Conservation (phyloP, 2,888 invertebrate species). For the Brachypalpus laphriformis region DNA sequence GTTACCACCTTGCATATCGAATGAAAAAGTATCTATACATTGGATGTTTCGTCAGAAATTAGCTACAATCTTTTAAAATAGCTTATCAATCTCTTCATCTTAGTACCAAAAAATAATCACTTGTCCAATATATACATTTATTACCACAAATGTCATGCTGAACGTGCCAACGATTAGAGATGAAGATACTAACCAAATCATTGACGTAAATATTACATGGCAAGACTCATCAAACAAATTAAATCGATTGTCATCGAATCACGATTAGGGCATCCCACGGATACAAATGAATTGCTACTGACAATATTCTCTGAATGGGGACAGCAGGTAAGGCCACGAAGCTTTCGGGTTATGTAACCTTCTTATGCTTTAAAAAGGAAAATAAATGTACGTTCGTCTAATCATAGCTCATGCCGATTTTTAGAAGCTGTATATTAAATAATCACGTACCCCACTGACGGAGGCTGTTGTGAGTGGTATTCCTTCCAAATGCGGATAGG, state of each 20-base stretch:
- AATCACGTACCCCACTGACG: too few species aligned
- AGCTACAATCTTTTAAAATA: too few species aligned
- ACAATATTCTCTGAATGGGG: not conserved
- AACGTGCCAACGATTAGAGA: not conserved
- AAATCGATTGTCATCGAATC: not conserved
- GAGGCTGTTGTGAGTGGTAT: too few species aligned
- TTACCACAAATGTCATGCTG: not conserved
- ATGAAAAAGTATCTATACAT: too few species aligned
- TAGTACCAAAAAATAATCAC: not conserved
- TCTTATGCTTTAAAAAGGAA: not conserved
- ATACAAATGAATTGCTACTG: not conserved
- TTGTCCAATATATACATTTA: not conserved
- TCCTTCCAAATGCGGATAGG: too few species aligned
- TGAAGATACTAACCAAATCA: not conserved
- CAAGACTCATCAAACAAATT: not conserved
- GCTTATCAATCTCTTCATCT: too few species aligned
- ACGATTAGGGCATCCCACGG: not conserved
- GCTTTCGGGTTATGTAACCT: not conserved
- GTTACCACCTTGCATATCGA: too few species aligned
- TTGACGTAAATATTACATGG: not conserved
- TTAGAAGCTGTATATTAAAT: too few species aligned
- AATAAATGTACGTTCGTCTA: not conserved
- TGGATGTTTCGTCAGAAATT: too few species aligned
- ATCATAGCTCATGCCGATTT: too few species aligned
- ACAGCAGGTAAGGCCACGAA: not conserved